Evolutionary conservation across 2,797 vertebrate species (phyloP).

Genomic region (Delichon dasypus): DNA sequence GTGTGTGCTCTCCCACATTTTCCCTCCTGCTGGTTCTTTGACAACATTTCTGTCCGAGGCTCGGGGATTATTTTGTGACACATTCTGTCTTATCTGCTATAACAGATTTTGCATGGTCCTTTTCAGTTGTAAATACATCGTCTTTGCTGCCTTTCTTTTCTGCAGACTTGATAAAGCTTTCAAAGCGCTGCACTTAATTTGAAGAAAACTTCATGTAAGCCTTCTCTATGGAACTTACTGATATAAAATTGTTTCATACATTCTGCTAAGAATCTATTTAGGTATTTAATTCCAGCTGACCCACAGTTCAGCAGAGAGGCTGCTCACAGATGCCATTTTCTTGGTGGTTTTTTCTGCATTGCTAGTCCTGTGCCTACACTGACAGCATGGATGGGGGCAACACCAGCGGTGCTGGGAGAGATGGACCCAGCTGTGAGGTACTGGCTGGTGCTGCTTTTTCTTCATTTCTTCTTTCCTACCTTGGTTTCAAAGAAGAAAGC

Average conservation of each 20-base stretch:
- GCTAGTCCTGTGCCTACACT: background rate
- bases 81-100: background rate
- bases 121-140: rapidly evolving
- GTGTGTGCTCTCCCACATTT: background rate
- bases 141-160: background rate
- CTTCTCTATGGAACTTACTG: background rate
- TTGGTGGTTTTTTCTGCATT: background rate
- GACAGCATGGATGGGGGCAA: background rate
- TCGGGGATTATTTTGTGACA: background rate
- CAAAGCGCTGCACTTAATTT: background rate
- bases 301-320: background rate
- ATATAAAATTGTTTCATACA: background rate
- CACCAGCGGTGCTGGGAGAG: background rate
- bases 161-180: background rate
- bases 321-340: background rate
- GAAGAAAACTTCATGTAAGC: background rate
- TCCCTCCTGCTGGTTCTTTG: background rate
- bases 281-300: background rate
- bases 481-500: background rate
- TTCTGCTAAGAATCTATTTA: background rate
- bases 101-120: background rate
- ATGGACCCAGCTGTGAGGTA: background rate
- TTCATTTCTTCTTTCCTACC: background rate
- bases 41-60: background rate
- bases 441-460: background rate